A percentile compares a stretch with the other conserved stretches of the same genome.
Conservation (phyloP, 1,140 invertebrate genomes). For the Camponotus floridanus region DNA sequence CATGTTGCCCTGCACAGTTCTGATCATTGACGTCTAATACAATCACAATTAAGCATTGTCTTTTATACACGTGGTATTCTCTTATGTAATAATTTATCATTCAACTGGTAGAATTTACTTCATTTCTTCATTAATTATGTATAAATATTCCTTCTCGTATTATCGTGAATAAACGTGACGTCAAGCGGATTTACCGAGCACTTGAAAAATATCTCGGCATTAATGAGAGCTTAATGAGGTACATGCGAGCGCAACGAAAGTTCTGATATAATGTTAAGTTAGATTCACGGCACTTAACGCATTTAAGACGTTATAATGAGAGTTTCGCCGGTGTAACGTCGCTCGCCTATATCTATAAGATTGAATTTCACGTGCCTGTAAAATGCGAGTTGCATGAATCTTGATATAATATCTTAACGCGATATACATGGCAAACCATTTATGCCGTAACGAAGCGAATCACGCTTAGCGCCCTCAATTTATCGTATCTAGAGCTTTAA, state of each 20-base stretch:
- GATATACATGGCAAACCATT: constrained; percentile 16
- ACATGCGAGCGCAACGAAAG: constrained; percentile 17
- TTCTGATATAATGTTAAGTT: constrained; percentile 6
- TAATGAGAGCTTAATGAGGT: constrained; percentile 48
- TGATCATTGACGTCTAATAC: neutral
- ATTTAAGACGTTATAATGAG: constrained; percentile 25
- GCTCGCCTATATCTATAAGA: constrained; percentile 4
- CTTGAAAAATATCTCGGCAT: constrained; percentile 41
- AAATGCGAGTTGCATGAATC: constrained; percentile 28
- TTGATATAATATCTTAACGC: neutral
- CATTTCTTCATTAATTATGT: neutral
- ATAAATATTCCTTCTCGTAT: constrained; percentile 1
- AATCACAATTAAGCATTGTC: neutral
- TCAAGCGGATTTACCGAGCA: constrained; percentile 15
- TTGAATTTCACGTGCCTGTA: constrained; percentile 28
- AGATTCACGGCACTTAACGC: constrained; percentile 18
- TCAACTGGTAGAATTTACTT: neutral
- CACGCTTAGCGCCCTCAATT: constrained; percentile 34
- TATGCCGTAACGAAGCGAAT: constrained; percentile 46
- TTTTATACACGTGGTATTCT: neutral
- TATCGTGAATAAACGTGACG: neutral
- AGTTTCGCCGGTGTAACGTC: constrained; percentile 1
- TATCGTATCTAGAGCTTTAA: neutral
- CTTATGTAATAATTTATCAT: neutral
- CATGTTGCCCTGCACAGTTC: neutral